Percentiles rank a stretch among this genome's conserved stretches.
Conservation (phyloP, 2,888 invertebrate species). For the Ferrisia virgata region DNA sequence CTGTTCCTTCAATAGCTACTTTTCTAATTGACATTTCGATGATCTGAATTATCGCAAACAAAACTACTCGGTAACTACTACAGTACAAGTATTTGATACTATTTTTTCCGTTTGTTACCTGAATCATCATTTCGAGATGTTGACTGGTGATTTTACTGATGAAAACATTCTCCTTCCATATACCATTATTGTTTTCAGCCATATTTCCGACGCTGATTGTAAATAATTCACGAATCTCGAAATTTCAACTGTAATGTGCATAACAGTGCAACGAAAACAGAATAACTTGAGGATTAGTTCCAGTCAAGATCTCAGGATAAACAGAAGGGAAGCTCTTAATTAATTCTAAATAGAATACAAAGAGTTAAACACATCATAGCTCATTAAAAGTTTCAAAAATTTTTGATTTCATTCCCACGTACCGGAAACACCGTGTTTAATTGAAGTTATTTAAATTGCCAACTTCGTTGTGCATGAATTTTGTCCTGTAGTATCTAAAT, state of each 20-base stretch:
- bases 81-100: too few relatives aligned
- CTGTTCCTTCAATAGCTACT: constrained; percentile 6
- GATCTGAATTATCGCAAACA: background rate
- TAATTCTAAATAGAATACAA: constrained; percentile 13
- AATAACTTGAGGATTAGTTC: background rate
- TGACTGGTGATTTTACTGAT: background rate
- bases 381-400: constrained; percentile 10
- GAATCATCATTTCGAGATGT: background rate
- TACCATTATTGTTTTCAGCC: background rate
- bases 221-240: background rate
- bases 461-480: background rate
- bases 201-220: background rate
- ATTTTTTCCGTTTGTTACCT: background rate
- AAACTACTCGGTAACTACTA: too few relatives aligned
- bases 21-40: background rate
- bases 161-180: background rate
- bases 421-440: constrained; percentile 2
- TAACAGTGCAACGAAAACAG: background rate
- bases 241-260: background rate
- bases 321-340: constrained; percentile 5
- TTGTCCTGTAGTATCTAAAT: background rate
- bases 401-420: constrained; percentile 30
- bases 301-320: background rate
- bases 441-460: background rate
- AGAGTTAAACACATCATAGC: background rate